Evolutionary conservation across 23 tunicate species (phyloP).

Genomic region (Styela plicata): DNA sequence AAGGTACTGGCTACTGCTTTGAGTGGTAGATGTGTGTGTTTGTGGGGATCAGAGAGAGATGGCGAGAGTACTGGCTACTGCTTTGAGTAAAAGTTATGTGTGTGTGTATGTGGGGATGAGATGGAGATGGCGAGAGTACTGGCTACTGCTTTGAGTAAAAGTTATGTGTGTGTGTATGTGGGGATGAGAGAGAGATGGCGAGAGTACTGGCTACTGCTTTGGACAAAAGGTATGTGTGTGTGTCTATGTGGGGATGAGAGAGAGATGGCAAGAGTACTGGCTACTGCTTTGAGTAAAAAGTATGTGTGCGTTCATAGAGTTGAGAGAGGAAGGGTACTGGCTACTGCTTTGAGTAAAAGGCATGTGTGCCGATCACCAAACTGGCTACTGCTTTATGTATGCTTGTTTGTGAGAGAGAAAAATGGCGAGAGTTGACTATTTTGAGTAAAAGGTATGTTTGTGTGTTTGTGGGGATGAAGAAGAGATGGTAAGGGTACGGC

Average conservation of each 20-base stretch:
- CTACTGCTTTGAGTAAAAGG: conserved; percentile 63
- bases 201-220: conserved; percentile 56
- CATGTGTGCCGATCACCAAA: too few species aligned
- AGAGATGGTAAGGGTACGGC: conserved; percentile 80
- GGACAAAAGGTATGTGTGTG: conserved; percentile 66
- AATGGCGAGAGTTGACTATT: conserved; percentile 69
- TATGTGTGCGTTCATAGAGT: too few species aligned
- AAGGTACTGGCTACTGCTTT: too few species aligned
- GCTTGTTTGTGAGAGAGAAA: conserved; percentile 97
- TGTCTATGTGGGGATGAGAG: conserved; percentile 99
- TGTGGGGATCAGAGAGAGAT: conserved; percentile 99
- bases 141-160: conserved; percentile 54
- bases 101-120: conserved; percentile 96
- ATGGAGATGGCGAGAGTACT: conserved; percentile 85
- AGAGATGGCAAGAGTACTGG: conserved; percentile 85
- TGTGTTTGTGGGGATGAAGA: conserved; percentile 96
- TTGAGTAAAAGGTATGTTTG: conserved; percentile 59
- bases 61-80: conserved; percentile 68
- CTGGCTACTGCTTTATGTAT: conserved; percentile 68
- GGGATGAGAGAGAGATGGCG: conserved; percentile 98
- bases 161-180: conserved; percentile 91
- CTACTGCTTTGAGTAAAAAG: conserved; percentile 62
- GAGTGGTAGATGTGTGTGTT: too few species aligned
- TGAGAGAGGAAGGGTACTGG: conserved; percentile 84
- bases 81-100: conserved; percentile 55